Base-by-base conservation (phyloP, 2,888 invertebrate genomes). In the Drosophila pseudotakahashii region DNA sequence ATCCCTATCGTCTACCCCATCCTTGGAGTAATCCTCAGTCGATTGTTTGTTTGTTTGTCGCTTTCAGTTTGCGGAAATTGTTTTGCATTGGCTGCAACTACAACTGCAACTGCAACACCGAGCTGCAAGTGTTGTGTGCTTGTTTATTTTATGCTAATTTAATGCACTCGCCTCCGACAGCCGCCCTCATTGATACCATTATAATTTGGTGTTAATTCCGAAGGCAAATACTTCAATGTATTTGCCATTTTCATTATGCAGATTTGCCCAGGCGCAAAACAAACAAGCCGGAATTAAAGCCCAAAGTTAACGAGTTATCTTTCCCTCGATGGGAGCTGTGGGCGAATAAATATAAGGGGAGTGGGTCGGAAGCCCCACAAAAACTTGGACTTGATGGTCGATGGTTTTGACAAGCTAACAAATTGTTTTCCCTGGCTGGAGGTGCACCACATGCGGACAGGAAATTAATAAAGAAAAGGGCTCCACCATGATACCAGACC, bases 381-480 rank as follows among this genome's bases (percentile, higher is more conserved):
- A 80, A 88, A 82, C 78, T 73, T 58, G 67, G 54, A 64, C 73
- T 73, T 73, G 62, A 66, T 30, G 69, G 51, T 73, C 61, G 78
- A 77, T 82, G 82, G 71, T 80, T 87, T 70, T 88, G 82, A 82
- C 89, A 88, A 74, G 84, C 84, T 74, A 88, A 88, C 89, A 88
- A 82, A 82, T 82, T 82, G 89, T 83, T 82, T 88, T 86, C 80
- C 89, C 64, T 76, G 73, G 81, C 76, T 88, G 76, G 87, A 83
- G 89, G 82, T 82, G 76, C 73, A 82, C 89, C 89, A 87, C 89
- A 88, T 87, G 87, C 81, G 87, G 76, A 78, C 87, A 82, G 89
- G 84, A 82, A 88, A 82, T 82, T 82, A 82, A 86, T 82, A 82
- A 86, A 83, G 72, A 86, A 86, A 86, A 67, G 77, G 51, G 71